Evolutionary conservation across 2,113 vertebrate species (phyloP).

Genomic region (Myotis yumanensis): DNA sequence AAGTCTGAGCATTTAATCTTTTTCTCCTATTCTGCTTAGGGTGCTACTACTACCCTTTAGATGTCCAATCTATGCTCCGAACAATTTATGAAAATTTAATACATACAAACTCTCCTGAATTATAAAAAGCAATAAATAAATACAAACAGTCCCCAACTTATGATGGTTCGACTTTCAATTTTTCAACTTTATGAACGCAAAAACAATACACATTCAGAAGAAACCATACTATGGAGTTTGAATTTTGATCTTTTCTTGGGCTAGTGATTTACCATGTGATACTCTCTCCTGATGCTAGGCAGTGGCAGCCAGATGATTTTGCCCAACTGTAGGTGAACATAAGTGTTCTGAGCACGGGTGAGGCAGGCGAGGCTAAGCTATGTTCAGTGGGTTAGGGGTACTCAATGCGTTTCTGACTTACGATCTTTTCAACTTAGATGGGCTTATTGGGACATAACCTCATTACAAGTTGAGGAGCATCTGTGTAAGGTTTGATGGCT

Average conservation of each 20-base stretch:
- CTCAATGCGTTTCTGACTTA: no score
- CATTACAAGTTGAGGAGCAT: background rate
- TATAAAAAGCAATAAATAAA: conserved; percentile 31
- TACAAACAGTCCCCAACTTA: background rate
- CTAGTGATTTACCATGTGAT: background rate
- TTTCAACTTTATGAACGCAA: background rate
- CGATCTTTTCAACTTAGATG: background rate
- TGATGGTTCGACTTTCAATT: background rate
- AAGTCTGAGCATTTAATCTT: background rate
- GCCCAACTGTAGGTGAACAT: background rate
- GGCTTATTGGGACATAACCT: background rate
- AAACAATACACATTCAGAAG: background rate
- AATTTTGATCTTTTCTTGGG: background rate
- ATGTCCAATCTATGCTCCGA: background rate
- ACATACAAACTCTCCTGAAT: background rate
- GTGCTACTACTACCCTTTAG: background rate
- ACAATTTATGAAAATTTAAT: background rate
- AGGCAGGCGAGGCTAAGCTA: background rate
- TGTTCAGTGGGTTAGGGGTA: background rate
- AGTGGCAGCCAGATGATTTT: background rate
- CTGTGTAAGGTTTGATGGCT: background rate
- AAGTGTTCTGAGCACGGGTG: background rate
- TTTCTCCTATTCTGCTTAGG: background rate
- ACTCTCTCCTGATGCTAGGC: background rate
- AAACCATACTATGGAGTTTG: background rate